Evolutionary conservation across 2,797 vertebrate genomes (phyloP), one percentile per base, ranked within the genome.

Genomic region (Nannoperca obscura): DNA sequence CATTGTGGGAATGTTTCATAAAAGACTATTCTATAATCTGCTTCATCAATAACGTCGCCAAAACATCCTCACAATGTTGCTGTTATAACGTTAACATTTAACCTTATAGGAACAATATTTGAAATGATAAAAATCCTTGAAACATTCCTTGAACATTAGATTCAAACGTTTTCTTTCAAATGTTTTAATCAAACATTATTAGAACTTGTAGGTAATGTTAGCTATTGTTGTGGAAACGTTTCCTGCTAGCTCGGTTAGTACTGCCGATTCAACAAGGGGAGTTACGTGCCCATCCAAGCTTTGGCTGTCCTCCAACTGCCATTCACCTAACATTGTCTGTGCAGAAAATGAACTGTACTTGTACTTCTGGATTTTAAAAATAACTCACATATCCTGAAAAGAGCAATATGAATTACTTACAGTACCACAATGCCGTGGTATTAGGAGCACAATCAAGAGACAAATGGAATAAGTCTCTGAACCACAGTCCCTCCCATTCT

Each of bases 401-500:
- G 64, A 61, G 19, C 49, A 46, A 38, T 44, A 17, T 63, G 54
- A 68, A 30, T 19, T 53, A 55, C 49, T 36, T 46, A 24, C 30
- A 8, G 20, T 9, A n/a, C 17, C 30, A 49, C 32, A 38, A 24
- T 17, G 57, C 46, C 20, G 24, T 47, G 7, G 19, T 47, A 17
- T 11, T 14, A 76, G 1, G 65, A 6, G 0, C 20, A 19, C 11
- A 36, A 34, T 15, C 27, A n/a, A 61, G 38, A 54, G 38, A 64
- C 19, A 62, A 58, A 40, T 34, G 14, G 17, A 22, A 22, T 13
- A 36, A 44, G 19, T 64, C 52, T 53, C n/a, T 63, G 13, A 74
- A 67, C 72, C 38, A n/a, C 47, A 61, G 63, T 71, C 42, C 36
- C 53, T 42, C 42, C 1, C 40, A 47, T 74, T 69, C 77, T 1